These are phyloP conservation scores for Agonopterix subpropinquella DNA, from an alignment of 2,888 invertebrate genomes.

Conservation along the genomic window DNA sequence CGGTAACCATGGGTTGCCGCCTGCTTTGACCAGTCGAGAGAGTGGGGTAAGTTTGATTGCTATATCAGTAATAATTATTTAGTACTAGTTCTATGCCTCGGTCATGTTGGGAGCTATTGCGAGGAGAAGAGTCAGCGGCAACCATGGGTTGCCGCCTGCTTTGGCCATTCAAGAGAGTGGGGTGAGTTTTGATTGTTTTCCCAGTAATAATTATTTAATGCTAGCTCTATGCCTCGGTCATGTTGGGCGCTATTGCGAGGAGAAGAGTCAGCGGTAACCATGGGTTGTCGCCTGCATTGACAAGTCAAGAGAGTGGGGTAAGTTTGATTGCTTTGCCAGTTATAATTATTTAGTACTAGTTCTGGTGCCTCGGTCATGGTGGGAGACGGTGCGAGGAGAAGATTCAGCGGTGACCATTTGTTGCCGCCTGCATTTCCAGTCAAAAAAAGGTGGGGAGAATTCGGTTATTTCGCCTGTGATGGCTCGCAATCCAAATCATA, in stretches of 20 bases:
- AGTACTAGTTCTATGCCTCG: conserved; percentile 46
- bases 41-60: conserved; percentile 63
- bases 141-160: conserved; percentile 55
- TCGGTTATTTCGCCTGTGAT: background rate
- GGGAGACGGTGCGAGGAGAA: too few relatives aligned
- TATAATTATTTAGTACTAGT: too few relatives aligned
- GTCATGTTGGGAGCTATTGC: too few relatives aligned
- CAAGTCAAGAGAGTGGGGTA: conserved; percentile 74
- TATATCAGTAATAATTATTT: too few relatives aligned
- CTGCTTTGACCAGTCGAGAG: conserved; percentile 62
- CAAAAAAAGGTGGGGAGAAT: conserved; percentile 74
- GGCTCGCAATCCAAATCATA: too few relatives aligned
- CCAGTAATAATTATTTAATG: too few relatives aligned
- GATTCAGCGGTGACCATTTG: conserved; percentile 62
- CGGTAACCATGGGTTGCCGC: conserved; percentile 60
- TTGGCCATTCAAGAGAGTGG: conserved; percentile 70
- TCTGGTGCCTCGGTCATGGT: conserved; percentile 67
- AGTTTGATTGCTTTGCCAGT: conserved; percentile 26
- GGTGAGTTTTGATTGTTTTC: conserved; percentile 44
- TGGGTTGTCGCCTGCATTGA: conserved; percentile 53
- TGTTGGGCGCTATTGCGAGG: too few relatives aligned
- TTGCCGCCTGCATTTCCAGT: conserved; percentile 56
- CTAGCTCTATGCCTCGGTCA: conserved; percentile 56
- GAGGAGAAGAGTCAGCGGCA: conserved; percentile 58
- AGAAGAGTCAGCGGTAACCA: conserved; percentile 62